phyloP scores from a whole-genome alignment of 1,140 invertebrate species.

The Trichoplusia ni region DNA sequence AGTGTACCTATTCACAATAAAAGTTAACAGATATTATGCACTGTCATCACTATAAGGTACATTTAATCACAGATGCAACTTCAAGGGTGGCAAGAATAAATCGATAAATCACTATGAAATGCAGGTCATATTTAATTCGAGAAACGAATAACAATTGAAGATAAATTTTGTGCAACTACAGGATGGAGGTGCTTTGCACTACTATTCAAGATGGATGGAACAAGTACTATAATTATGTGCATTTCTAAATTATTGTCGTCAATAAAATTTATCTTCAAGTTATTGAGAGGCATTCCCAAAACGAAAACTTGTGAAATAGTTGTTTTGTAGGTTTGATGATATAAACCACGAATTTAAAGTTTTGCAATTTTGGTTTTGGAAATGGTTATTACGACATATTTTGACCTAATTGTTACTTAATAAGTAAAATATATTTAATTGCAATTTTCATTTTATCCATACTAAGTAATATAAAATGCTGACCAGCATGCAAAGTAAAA shows the following conservation, averaged over 20 bases:
- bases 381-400: background rate
- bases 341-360: too few species aligned
- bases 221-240: background rate
- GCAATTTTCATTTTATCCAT: slow-evolving; percentile 22
- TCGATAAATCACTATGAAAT: slow-evolving; percentile 15
- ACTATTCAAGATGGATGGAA: background rate
- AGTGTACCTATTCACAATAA: slow-evolving; percentile 24
- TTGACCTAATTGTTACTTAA: background rate
- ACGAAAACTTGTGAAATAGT: too few species aligned
- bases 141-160: slow-evolving; percentile 46
- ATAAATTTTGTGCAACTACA: slow-evolving; percentile 45
- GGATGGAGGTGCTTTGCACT: background rate
- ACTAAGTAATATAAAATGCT: slow-evolving; percentile 47
- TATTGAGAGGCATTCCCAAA: too few species aligned
- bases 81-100: slow-evolving; percentile 23
- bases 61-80: slow-evolving; percentile 68
- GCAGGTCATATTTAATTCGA: slow-evolving; percentile 31
- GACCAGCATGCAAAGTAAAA: slow-evolving; percentile 57
- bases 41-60: slow-evolving; percentile 41
- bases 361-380: background rate
- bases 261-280: slow-evolving; percentile 52
- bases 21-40: slow-evolving; percentile 45
- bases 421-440: slow-evolving; percentile 3
- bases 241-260: background rate
- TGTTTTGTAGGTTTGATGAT: background rate